A percentile compares a stretch with the other conserved stretches of the same genome.
Evolutionary conservation across 2,888 invertebrate genomes (phyloP).

Genomic region (Xanthia icteritia): DNA sequence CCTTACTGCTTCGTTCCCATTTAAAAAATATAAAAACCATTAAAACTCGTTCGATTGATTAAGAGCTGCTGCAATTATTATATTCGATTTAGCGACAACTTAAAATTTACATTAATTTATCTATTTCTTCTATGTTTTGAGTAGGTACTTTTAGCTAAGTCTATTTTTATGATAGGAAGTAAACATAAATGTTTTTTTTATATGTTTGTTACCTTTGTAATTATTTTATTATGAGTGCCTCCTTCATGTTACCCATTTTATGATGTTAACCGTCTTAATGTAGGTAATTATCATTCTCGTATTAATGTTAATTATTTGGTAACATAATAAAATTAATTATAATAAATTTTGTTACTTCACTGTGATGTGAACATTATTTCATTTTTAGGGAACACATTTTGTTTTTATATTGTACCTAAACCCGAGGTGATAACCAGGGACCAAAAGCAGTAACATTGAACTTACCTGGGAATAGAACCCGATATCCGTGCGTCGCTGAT

Average conservation of each 20-base stretch:
- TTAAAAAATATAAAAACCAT: slow-evolving; percentile 4
- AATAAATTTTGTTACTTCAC: slow-evolving; percentile 14
- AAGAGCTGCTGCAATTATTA: neutral
- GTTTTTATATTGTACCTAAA: neutral
- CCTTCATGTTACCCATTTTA: slow-evolving; percentile 5
- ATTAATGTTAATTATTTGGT: slow-evolving; percentile 32
- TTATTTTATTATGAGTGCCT: slow-evolving; percentile 1
- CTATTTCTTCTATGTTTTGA: neutral
- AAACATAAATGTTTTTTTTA: neutral
- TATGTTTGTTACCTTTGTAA: neutral
- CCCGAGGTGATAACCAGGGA: too few species aligned
- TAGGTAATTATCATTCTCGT: slow-evolving; percentile 27
- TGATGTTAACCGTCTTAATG: slow-evolving; percentile 8
- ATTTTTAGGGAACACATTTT: neutral
- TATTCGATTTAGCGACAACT: neutral
- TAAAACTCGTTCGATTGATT: slow-evolving; percentile 7
- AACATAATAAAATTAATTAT: slow-evolving; percentile 19
- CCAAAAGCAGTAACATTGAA: too few species aligned
- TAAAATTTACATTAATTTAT: neutral
- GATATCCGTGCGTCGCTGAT: too few species aligned
- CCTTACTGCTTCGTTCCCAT: neutral
- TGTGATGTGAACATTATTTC: neutral
- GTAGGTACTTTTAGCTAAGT: neutral
- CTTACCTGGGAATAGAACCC: too few species aligned
- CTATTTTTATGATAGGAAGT: neutral